A percentile compares a stretch with the other conserved stretches of the same genome.
These are phyloP conservation scores for Aspidiotus rigidus DNA, from an alignment of 2,888 invertebrate genomes.

Conservation along the genomic window DNA sequence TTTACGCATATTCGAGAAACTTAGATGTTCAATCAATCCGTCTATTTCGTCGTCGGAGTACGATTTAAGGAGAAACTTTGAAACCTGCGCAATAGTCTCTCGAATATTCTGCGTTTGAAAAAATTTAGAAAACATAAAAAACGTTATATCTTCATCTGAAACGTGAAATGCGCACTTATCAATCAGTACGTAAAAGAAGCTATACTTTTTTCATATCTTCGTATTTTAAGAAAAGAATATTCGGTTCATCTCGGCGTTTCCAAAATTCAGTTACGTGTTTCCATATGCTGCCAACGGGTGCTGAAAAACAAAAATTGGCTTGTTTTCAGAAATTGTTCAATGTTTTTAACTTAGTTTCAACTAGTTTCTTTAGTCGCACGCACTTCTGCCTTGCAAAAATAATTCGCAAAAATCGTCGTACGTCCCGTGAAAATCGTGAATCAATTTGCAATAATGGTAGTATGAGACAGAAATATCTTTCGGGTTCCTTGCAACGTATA, in stretches of 20 bases:
- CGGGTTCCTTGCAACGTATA: constrained; percentile 80
- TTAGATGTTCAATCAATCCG: constrained; percentile 61
- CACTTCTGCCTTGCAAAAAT: constrained; percentile 58
- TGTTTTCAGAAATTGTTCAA: neutral
- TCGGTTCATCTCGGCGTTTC: constrained; percentile 58
- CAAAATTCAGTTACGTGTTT: constrained; percentile 52
- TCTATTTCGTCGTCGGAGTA: constrained; percentile 58
- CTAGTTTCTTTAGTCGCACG: constrained; percentile 40
- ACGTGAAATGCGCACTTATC: too few relatives aligned
- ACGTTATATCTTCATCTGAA: too few relatives aligned
- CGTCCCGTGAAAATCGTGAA: constrained; percentile 54
- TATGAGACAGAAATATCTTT: constrained; percentile 85
- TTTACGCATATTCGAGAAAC: constrained; percentile 70
- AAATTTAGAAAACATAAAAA: too few relatives aligned
- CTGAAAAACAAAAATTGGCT: constrained; percentile 35
- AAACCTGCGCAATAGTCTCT: constrained; percentile 57
- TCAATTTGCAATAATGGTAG: constrained; percentile 67
- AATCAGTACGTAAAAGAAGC: too few relatives aligned
- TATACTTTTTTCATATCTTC: constrained; percentile 64
- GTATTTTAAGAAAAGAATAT: constrained; percentile 67
- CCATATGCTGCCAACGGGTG: constrained; percentile 49
- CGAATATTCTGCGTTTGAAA: too few relatives aligned
- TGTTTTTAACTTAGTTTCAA: neutral
- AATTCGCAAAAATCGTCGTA: constrained; percentile 69
- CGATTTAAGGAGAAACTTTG: constrained; percentile 58